Evolutionary conservation across 2,113 vertebrate genomes (phyloP), one percentile per base, ranked within the genome.

Genomic region (Rhinolophus sinicus): DNA sequence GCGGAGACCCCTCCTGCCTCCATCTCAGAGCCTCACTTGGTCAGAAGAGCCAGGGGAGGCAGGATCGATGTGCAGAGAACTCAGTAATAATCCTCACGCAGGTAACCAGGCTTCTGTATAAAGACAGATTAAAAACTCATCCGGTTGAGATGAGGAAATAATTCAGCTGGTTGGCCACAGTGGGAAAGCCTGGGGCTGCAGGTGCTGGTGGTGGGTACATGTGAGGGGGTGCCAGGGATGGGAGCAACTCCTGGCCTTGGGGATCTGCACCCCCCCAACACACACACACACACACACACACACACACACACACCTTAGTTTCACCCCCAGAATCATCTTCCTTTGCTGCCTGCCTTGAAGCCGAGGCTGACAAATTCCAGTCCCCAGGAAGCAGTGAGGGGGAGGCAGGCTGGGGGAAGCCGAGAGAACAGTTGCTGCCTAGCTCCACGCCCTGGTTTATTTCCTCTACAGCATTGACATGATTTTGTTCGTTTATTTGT

Each of bases 81-180:
- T 89, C 86, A 4, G 90, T 97, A 95, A 94, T 94, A 97, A 96
- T 91, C 92, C 72, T 38, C 3, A 44, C 2, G 7, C 90, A 76
- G 88, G 85, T 81, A 94, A 81, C 69, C 73, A n/a, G 77, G 95
- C 95, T 97, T 94, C 86, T 96, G 85, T 93, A 76, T 96, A 96
- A 97, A 96, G 96, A 96, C 93, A 97, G 94, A 97, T 96, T 97
- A 97, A 98, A 98, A 97, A 95, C 97, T 89, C 97, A 91, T 94
- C 6, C 18, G 62, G 95, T 76, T 50, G 90, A 92, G 96, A 96
- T 93, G 94, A 96, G 82, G 93, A 97, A 94, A 95, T 96, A 96
- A 97, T 87, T 97, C 96, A 95, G 91, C 91, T 6, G 21, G 72
- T 38, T 62, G 94, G 88, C 90, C 90, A 96, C 89, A 54, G 90